phyloP scores from a whole-genome alignment of 2,113 vertebrate species.

The Pedionomus torquatus region DNA sequence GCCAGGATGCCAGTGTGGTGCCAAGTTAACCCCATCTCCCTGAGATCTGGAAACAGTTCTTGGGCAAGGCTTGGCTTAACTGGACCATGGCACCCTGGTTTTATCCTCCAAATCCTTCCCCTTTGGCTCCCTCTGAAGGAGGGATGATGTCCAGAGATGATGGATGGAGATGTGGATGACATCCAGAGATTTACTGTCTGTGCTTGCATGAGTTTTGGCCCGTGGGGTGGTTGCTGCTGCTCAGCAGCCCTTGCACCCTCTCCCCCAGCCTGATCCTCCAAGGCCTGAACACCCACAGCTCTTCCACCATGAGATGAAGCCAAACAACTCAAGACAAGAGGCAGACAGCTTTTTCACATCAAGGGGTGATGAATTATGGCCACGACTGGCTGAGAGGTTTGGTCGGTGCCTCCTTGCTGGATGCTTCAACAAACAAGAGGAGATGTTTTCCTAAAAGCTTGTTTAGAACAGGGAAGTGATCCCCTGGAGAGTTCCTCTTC shows the following conservation, averaged over 20 bases:
- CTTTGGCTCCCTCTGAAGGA: neutral
- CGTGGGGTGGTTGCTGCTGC: fast-evolving
- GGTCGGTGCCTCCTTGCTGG: fast-evolving
- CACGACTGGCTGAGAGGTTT: fast-evolving
- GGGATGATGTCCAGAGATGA: neutral
- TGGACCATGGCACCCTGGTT: fast-evolving
- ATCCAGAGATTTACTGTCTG: neutral
- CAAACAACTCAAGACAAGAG: neutral
- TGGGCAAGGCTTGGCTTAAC: neutral
- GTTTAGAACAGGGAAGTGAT: neutral
- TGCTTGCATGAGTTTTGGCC: neutral
- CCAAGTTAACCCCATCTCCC: neutral
- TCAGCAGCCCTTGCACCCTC: neutral
- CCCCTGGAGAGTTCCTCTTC: neutral
- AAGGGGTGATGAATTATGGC: neutral
- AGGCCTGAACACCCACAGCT: neutral
- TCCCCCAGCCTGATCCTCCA: neutral
- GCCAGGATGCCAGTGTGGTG: neutral
- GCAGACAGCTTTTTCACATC: neutral
- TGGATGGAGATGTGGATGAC: neutral
- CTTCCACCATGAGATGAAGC: neutral
- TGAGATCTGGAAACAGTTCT: neutral
- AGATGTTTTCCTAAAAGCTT: neutral
- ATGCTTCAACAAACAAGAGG: neutral
- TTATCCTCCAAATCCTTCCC: neutral